phyloP scores from a whole-genome alignment of 2,113 vertebrate genomes.

The Malaclemys terrapin region DNA sequence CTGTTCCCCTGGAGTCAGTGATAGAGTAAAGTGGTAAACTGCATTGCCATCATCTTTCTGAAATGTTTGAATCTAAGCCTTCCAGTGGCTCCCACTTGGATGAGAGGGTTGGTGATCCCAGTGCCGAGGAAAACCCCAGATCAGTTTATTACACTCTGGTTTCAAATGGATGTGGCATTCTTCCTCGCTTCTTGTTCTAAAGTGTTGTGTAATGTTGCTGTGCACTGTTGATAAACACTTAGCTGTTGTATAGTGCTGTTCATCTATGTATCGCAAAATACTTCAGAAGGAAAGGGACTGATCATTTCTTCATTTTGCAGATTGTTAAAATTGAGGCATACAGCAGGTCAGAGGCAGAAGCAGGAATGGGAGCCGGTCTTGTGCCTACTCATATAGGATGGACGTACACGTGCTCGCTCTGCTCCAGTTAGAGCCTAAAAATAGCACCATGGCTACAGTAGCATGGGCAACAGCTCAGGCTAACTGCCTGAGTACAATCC shows the following conservation, averaged over 20 bases:
- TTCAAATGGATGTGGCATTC: neutral
- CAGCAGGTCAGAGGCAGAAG: neutral
- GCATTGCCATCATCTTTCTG: neutral
- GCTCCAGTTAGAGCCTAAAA: no score
- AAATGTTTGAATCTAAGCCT: neutral
- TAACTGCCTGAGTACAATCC: no score
- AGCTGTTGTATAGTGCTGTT: neutral
- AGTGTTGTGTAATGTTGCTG: neutral
- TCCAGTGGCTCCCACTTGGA: neutral
- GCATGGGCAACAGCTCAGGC: no score
- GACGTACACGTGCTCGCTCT: no score
- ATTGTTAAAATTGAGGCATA: neutral
- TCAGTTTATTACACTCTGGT: neutral
- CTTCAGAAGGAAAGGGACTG: neutral
- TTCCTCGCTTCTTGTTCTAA: neutral
- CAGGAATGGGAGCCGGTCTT: neutral
- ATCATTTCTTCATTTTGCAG: neutral
- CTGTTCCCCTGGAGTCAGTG: neutral
- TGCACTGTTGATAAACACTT: neutral
- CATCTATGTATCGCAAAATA: neutral
- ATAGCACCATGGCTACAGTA: no score
- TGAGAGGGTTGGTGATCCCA: neutral
- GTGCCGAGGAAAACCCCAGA: fast-evolving
- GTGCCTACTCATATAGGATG: fast-evolving
- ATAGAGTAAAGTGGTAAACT: neutral